Evolutionary conservation across 2,888 invertebrate species (phyloP), one percentile per base, ranked within the genome.

Genomic region (Brenthis ino): DNA sequence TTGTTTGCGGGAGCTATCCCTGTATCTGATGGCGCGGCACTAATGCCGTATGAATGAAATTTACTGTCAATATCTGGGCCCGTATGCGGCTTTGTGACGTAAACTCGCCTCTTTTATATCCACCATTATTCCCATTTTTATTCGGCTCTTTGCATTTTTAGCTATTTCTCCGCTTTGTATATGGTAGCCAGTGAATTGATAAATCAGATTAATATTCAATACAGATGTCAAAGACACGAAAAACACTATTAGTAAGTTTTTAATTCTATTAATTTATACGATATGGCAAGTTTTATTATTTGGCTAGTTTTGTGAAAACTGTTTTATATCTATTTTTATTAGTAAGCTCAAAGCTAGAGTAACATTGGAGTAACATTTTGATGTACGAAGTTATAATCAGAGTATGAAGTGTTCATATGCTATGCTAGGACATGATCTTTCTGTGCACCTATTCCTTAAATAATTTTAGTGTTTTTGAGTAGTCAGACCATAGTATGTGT

Each of bases 41-140:
- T 93, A 93, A 93, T 91, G 86, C 89, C 85, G 86, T 88, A 92
- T 91, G 93, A 93, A 93, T 92, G 92, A 93, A 92, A 92, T 93
- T 92, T 93, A 92, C 93, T 93, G 93, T 93, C 93, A 93, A 93
- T 93, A 93, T 91, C 91, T 87, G 88, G 85, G 91, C 92, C 91
- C 91, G 91, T 90, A 91, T 90, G 90, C 86, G 91, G 91, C 91
- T 92, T 91, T 92, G 91, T 91, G 89, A 88, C 89, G 89, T 87
- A 87, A 87, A 89, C 89, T 89, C 87, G 88, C 88, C 89, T 84
- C 88, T 89, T 91, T 91, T 91, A 89, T 90, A 85, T 78, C 85
- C 81, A 78, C 86, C 82, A 89, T 89, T 89, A 86, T 88, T 85
- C 79, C 83, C 80, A 80, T 85, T 86, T 80, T 87, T 85, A 85